Base-by-base conservation (phyloP, 2,113 vertebrate genomes). In the Nannobrachium achirus region DNA sequence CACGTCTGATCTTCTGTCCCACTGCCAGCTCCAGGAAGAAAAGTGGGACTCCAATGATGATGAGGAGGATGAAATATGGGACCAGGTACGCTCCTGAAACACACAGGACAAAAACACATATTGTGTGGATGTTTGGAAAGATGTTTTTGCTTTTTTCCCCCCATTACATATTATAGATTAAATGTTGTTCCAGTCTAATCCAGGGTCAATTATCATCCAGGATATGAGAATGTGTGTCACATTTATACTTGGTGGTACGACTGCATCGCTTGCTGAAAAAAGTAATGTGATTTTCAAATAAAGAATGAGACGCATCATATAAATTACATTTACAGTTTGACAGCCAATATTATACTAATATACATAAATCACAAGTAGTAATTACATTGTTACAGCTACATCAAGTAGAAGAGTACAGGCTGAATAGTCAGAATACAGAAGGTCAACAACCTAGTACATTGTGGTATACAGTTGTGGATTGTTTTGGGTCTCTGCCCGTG, bases 11-110 rank as follows among this genome's bases (percentile, higher is more conserved):
- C 76, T 94, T 91, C 93, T 98, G 97, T 59, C 97, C 97, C 88
- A 95, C 96, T 0, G 97, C 97, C 89, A 98, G 83, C 90, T 98
- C 97, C 93, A 98, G 85, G 92, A 98, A 98, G 90, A 98, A 98
- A 60, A 98, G 95, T 0, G 97, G 97, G 79, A 98, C 93, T 65
- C 97, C 97, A 0, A 98, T 97, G 76, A 97, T 86, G 84, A 98
- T 46, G 25, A 98, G 94, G 65, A 98, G 92, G 76, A 98, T 94
- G 78, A 96, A 88, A 79, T 98, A 98, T 0, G 97, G 97, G 60
- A 98, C 94, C 78, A 98, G 88, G 79, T 98, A 98, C 52, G 97
- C 97, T 53, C 97, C 97, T 98, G 80, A n/a, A 46, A 74, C 25
- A 79, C 33, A 78, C 3, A 14, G 19, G 1, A 75, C 50, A 52